Base-by-base conservation (phyloP, 2,113 vertebrate genomes). In the Colossoma macropomum region DNA sequence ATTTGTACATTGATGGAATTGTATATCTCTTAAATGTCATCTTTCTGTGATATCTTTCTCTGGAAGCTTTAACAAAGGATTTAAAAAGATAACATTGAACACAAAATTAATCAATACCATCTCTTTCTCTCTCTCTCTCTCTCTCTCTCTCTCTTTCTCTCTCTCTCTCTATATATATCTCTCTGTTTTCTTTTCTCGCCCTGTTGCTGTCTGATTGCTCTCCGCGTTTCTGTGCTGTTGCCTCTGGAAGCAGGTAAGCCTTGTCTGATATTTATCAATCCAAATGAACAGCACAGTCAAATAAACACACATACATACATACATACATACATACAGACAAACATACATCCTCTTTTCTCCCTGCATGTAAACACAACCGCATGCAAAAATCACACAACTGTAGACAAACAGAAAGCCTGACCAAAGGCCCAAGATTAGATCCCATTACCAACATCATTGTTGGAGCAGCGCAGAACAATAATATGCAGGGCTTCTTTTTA, bases 221-320 rank as follows among this genome's bases (percentile, higher is more conserved):
- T 68, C 82, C 80, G 34, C 70, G 41, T 52, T 71, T 50, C 62
- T 75, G 45, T 11, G 28, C 63, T 72, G 72, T 74, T 86, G 74
- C 38, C 19, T 77, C 28, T 77, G 76, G 80, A 90, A 93, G 91
- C 94, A 94, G 94, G 94, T 95, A 94, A 94, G 93, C 81, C 59
- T 78, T 60, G 52, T 81, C 68, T 84, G 74, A 86, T 86, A 78
- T 84, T 69, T 52, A 77, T 75, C 71, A 23, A 15, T 45, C 71
- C 41, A 21, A 68, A 62, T 4, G 27, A 70, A 41, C 54, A 38
- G 75, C 70, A 74, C 52, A 74, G 54, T 62, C 54, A 60, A 50
- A 72, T 50, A 60, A n/a, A 82, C 52, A 65, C 54, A 74, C 38
- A 73, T 34, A 75, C 69, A 81, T 54, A 73, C 63, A 72, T 52